Percentiles rank a stretch among this genome's conserved stretches.
Conservation (phyloP, 2,888 invertebrate genomes). For the Galerucella nymphaeae region DNA sequence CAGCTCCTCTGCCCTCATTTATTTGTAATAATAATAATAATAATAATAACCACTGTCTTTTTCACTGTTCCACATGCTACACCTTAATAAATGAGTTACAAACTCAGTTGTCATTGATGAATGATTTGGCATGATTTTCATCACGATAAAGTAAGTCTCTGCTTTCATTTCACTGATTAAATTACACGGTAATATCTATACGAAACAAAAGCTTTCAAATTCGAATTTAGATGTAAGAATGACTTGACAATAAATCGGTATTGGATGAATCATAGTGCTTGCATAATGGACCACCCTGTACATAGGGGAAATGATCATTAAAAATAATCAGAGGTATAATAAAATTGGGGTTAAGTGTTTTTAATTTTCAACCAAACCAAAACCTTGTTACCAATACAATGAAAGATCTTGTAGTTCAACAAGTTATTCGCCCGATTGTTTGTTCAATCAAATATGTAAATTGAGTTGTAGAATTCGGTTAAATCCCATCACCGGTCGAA, state of each 20-base stretch:
- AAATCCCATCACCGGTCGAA: neutral
- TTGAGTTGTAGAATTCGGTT: conserved; percentile 7
- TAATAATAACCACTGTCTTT: too few species aligned
- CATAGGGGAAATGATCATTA: too few species aligned
- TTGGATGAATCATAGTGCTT: neutral
- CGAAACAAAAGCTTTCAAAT: neutral
- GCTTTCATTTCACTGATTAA: neutral
- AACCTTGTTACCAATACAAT: neutral
- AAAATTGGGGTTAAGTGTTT: neutral
- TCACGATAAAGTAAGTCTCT: neutral
- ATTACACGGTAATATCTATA: neutral
- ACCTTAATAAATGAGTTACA: neutral
- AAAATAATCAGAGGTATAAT: too few species aligned
- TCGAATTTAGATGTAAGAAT: neutral
- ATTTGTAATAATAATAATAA: too few species aligned
- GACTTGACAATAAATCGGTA: neutral
- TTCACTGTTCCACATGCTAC: neutral
- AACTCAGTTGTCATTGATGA: conserved; percentile 6
- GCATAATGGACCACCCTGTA: too few species aligned
- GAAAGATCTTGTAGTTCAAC: neutral
- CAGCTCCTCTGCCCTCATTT: too few species aligned
- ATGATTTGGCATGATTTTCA: conserved; percentile 15
- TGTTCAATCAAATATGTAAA: conserved; percentile 22
- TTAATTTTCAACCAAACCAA: neutral
- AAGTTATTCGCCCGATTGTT: conserved; percentile 9